Base-by-base conservation (phyloP, 2,888 invertebrate genomes). In the Ophion ventricosus region DNA sequence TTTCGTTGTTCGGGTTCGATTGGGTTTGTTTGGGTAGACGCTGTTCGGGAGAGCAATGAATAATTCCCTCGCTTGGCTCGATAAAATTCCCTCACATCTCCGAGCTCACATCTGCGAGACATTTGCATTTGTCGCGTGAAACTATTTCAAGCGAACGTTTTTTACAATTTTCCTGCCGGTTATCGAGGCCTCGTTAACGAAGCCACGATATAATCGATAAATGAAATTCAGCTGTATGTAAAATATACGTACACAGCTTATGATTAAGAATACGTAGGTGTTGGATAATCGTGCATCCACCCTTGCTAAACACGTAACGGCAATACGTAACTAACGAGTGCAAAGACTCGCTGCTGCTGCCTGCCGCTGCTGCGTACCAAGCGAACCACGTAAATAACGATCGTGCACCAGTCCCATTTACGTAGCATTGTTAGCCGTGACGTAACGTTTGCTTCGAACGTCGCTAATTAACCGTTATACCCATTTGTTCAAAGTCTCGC, bases 401-500 rank as follows among this genome's bases (percentile, higher is more conserved):
- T 43, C 80, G 57, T 67, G 59, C 20, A 3, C 20, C 8, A 70
- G 14, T n/a, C 59, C 23, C 57, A 29, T 54, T n/a, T 69, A 54
- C 26, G 69, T 67, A n/a, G 25, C 25, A 63, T 72, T 66, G 59
- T 56, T 26, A 81, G 26, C 26, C 29, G 77, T 87, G 84, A 83
- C 85, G 84, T 87, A 88, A 88, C 86, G 83, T 73, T 75, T 80
- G 75, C 61, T 69, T 69, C 74, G 74, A 83, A 70, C 80, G 73
- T 78, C 77, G 85, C 83, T 88, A 89, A 89, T 86, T 87, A 87
- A 86, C 87, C 87, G 88, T 83, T 87, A 84, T 85, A 85, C 79
- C 78, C 72, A 80, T 87, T 86, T 74, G 82, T 84, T 81, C 66
- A 25, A 49, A 26, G 74, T 73, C 64, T 82, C 56, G 56, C 56